Base-by-base conservation (phyloP, 1,140 invertebrate genomes). In the Sminthurinus signatus region DNA sequence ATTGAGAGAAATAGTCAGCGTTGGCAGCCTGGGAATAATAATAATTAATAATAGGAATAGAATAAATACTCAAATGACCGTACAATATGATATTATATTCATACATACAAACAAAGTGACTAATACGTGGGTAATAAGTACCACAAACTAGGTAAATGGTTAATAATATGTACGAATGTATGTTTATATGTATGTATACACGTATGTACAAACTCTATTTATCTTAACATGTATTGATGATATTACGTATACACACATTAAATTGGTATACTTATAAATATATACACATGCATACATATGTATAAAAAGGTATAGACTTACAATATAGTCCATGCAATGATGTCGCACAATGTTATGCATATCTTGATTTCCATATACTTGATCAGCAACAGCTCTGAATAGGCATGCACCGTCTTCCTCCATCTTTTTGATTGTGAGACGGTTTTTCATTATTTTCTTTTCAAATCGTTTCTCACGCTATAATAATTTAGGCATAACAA, bases 281-380 rank as follows among this genome's bases (percentile, higher is more conserved):
- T 5, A 36, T 36, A 15, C 5, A 36, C 32, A 36, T 8, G 5
- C 32, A 36, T 36, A 15, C 32, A 8, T 8, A 15, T 36, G 5
- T 36, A 14, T 65, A 19, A 28, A 28, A 61, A 21, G 14, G 23
- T 36, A 56, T 29, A 19, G 60, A 78, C 83, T 82, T 79, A 92
- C 89, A 80, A 96, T 90, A 73, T 95, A 95, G 79, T 96, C 91
- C 85, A 95, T 92, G 75, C 91, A 95, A 70, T 91, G 84, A 73
- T 88, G 86, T 39, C 92, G 80, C 21, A 95, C 88, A 62, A 86
- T 80, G 60, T 81, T 80, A 76, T 96, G 91, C 88, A 94, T 92
- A 73, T 93, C 91, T 79, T 95, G 88, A 77, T 95, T 91, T 4
- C 93, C 92, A 77, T 89, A 95, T 32, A 96, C 86, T 80, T 95